phyloP scores from a whole-genome alignment of 2,113 vertebrate genomes.

The Martes martes region DNA sequence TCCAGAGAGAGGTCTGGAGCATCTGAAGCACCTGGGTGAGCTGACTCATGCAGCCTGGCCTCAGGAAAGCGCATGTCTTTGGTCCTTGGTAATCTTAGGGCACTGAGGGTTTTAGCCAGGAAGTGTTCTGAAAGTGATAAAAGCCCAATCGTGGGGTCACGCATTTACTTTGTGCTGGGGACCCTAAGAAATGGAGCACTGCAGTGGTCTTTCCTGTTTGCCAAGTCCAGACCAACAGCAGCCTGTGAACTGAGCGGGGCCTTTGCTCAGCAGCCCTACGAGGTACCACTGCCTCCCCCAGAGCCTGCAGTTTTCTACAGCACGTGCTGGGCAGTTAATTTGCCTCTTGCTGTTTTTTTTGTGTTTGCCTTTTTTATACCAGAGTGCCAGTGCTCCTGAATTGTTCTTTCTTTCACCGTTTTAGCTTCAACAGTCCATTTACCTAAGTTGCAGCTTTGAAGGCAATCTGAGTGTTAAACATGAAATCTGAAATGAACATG shows the following conservation, averaged over 20 bases:
- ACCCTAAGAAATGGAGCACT: not conserved
- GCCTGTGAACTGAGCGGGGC: not conserved
- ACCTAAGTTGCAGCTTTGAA: not conserved
- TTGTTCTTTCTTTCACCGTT: not conserved
- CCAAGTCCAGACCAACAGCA: not conserved
- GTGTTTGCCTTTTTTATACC: not conserved
- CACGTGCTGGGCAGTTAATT: not conserved
- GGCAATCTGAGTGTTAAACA: not conserved
- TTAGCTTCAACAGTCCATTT: not conserved
- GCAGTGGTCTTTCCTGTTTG: too few relatives aligned
- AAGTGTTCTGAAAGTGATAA: not conserved
- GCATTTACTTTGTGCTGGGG: not conserved
- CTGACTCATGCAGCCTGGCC: not conserved
- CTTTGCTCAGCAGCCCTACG: not conserved
- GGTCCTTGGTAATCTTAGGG: not conserved
- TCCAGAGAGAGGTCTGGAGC: not conserved
- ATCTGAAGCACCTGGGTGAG: not conserved
- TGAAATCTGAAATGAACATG: not conserved
- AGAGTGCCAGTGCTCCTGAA: not conserved
- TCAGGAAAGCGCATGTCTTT: not conserved
- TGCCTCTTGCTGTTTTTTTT: not conserved
- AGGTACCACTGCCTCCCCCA: too few relatives aligned
- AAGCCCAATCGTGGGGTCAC: not conserved
- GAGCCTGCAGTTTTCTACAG: not conserved
- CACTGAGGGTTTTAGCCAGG: not conserved